Percentiles rank a stretch among this genome's conserved stretches.
phyloP scores from a whole-genome alignment of 2,113 vertebrate species.

The Malurus alboscapulatus region DNA sequence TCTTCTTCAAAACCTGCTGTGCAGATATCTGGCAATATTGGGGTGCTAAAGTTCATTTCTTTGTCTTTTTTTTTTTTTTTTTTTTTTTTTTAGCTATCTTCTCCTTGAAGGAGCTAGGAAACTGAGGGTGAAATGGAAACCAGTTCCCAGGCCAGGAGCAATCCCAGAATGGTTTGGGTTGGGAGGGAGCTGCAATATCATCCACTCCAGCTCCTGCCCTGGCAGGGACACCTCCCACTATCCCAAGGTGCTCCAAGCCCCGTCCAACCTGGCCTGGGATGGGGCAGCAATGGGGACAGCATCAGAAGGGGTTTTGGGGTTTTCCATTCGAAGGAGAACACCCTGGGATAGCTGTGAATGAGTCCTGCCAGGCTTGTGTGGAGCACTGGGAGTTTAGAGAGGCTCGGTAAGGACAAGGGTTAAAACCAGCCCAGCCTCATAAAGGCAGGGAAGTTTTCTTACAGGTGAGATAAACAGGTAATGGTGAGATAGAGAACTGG shows the following conservation, averaged over 20 bases:
- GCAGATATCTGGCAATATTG: background rate
- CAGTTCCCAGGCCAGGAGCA: background rate
- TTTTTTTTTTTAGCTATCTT: background rate
- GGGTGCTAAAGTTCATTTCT: fast-evolving
- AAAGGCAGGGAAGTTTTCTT: background rate
- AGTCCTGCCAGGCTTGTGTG: background rate
- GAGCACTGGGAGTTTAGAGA: background rate
- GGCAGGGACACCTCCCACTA: background rate
- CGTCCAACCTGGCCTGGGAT: fast-evolving
- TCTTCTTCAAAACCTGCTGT: background rate
- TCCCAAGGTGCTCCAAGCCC: background rate
- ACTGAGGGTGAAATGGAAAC: background rate
- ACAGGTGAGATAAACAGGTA: background rate
- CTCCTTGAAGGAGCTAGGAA: background rate
- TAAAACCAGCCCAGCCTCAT: background rate
- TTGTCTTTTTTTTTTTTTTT: too few species aligned
- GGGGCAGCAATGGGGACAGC: fast-evolving
- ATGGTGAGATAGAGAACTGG: background rate
- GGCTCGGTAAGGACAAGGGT: background rate
- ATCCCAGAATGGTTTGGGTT: background rate
- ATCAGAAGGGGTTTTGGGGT: background rate
- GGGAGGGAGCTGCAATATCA: background rate
- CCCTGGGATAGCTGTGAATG: background rate
- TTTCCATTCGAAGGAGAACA: background rate
- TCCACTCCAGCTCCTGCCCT: background rate